Evolutionary conservation across 2,797 vertebrate species (phyloP).

Genomic region (Apogon hyalosoma): DNA sequence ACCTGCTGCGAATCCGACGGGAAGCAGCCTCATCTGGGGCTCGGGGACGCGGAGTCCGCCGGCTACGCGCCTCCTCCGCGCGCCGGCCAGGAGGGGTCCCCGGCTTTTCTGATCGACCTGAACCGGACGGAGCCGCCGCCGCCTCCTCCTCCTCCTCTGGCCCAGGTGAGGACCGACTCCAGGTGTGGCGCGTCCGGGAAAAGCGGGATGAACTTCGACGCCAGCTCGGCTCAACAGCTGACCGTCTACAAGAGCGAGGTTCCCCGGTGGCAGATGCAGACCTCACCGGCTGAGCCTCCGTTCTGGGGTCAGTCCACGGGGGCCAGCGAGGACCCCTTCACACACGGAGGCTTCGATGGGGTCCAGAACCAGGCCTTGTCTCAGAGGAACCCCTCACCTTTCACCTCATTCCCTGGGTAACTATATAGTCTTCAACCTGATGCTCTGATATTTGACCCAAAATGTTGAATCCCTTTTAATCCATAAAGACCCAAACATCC

Average conservation of each 20-base stretch:
- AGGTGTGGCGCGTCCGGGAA: conserved; percentile 55
- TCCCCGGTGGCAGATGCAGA: conserved; percentile 71
- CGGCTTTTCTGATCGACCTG: conserved; percentile 69
- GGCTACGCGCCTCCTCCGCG: conserved; percentile 44
- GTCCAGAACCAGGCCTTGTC: conserved; percentile 60
- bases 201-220: conserved; percentile 49
- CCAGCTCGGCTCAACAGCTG: conserved; percentile 46
- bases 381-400: conserved; percentile 66
- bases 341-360: conserved; percentile 60
- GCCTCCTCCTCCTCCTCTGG: conserved; percentile 20
- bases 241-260: conserved; percentile 70
- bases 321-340: conserved; percentile 62
- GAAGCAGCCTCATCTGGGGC: conserved; percentile 54
- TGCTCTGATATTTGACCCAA: not conserved
- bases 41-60: conserved; percentile 43
- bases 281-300: conserved; percentile 56
- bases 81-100: conserved; percentile 47
- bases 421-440: too few relatives aligned
- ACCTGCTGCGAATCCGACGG: conserved; percentile 56
- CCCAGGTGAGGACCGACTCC: conserved; percentile 63
- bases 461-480: too few relatives aligned
- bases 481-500: too few relatives aligned
- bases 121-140: conserved; percentile 58
- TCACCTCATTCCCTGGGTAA: conserved; percentile 77
- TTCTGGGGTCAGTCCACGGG: conserved; percentile 76